Conservation (phyloP, 1,140 invertebrate species). For the Apolygus lucorum region DNA sequence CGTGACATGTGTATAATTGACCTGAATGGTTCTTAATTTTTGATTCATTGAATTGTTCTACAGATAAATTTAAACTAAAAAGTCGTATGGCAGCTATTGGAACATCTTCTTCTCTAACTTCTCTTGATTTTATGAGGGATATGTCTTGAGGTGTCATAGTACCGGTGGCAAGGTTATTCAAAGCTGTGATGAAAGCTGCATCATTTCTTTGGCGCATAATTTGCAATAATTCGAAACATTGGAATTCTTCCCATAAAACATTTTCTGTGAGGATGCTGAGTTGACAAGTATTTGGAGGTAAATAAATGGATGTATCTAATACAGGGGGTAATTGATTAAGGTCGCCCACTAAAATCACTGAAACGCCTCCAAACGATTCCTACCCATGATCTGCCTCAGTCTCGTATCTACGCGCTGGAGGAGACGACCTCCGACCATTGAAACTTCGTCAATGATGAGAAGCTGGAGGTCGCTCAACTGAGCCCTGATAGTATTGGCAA, state of each 20-base stretch:
- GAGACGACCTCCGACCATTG: constrained; percentile 19
- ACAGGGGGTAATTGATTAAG: constrained; percentile 30
- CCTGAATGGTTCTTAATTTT: too few species aligned
- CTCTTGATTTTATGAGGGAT: constrained; percentile 11
- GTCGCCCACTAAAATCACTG: constrained; percentile 25
- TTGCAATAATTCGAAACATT: too few species aligned
- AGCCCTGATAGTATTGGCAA: too few species aligned
- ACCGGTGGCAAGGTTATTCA: too few species aligned
- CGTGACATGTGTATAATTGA: too few species aligned
- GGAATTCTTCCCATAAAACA: too few species aligned
- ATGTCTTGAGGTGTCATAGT: constrained; percentile 24
- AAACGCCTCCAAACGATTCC: constrained; percentile 22
- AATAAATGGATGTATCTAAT: constrained; percentile 22
- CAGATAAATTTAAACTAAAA: too few species aligned
- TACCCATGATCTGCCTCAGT: too few species aligned
- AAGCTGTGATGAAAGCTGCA: too few species aligned
- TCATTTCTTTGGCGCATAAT: too few species aligned
- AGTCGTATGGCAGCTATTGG: neutral
- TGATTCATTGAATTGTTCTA: too few species aligned
- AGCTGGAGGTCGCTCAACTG: constrained; percentile 19
- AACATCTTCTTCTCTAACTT: neutral
- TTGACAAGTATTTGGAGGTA: neutral
- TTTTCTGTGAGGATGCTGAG: too few species aligned
- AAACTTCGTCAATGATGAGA: constrained; percentile 30
- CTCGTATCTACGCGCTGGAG: constrained; percentile 22